phyloP scores from a whole-genome alignment of 2,888 invertebrate genomes.

The Microdon myrmicae region DNA sequence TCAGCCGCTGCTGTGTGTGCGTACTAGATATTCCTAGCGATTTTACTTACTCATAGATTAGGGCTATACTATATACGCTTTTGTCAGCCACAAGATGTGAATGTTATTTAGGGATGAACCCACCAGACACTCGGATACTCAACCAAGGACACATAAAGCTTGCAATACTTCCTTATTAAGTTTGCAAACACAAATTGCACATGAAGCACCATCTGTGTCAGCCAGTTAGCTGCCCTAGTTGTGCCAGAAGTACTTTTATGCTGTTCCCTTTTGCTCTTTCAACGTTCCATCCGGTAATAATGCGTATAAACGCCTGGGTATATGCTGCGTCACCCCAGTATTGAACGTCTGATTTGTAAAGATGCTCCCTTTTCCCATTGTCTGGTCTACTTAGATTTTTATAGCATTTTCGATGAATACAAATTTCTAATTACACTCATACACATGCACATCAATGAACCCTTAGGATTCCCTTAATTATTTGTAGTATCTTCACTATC shows the following conservation, averaged over 20 bases:
- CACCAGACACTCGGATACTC: neutral
- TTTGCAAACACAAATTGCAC: slow-evolving; percentile 40
- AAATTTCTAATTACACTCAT: slow-evolving; percentile 29
- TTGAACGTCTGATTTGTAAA: no score
- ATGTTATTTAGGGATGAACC: slow-evolving; percentile 11
- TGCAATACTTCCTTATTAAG: slow-evolving; percentile 33
- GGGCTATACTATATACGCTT: slow-evolving; percentile 2
- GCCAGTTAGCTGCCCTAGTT: neutral
- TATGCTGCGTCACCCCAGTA: no score
- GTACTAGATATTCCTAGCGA: slow-evolving; percentile 25
- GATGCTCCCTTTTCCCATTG: no score
- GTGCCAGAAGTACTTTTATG: no score
- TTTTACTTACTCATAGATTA: slow-evolving; percentile 30
- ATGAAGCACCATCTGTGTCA: slow-evolving; percentile 18
- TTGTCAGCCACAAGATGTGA: slow-evolving; percentile 7
- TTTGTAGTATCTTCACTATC: no score
- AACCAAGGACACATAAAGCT: slow-evolving; percentile 3
- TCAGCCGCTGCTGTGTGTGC: no score
- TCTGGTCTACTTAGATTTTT: slow-evolving; percentile 13
- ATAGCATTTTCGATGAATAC: slow-evolving; percentile 30
- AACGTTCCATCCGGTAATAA: no score
- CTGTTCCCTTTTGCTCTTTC: no score
- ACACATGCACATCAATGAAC: slow-evolving; percentile 5
- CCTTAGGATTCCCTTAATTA: slow-evolving; percentile 22
- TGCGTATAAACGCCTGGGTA: no score